Base-by-base conservation (phyloP, 2,888 invertebrate species). In the Microchrysa polita region DNA sequence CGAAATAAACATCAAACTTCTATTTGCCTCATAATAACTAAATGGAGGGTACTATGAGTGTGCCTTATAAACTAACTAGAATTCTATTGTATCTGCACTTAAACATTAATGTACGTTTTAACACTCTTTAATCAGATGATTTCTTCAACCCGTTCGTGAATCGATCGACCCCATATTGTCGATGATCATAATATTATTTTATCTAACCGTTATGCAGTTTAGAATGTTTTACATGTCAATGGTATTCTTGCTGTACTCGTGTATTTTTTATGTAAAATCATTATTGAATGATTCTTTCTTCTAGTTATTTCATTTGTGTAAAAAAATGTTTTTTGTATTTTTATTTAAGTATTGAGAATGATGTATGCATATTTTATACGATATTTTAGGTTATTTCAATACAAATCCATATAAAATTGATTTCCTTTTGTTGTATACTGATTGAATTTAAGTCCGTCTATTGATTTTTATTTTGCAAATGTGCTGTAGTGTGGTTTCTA, bases 341-440 rank as follows among this genome's bases (percentile, higher is more conserved):
- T 10, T 52, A 5, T 52, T 52, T 10, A 52, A 52, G 16, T 14
- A 14, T 16, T 52, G 16, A n/a, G n/a, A 52, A 52, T 5, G 5
- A 52, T 52, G 12, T 16, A 14, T 44, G 18, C n/a, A 5, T 61
- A 18, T 65, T 22, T 18, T 20, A 18, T 65, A 20, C 44, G 44
- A 48, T 34, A 34, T 27, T 65, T 18, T 22, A 44, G 22, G 22
- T 48, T 48, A 20, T 48, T 23, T 44, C 34, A 65, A 65, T 44
- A 65, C 22, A 65, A 65, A 65, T 65, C 20, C 65, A 65, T 65
- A 65, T 65, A 65, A 65, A 65, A 65, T 65, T 48, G 48, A 65
- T 23, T 60, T 65, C 18, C 7, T 34, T 34, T 34, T 34, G n/a
- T n/a, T n/a, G n/a, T 34, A 34, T 34, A 65, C 48, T 65, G 44